Evolutionary conservation across 2,113 vertebrate genomes (phyloP).

Genomic region (Tyto alba): DNA sequence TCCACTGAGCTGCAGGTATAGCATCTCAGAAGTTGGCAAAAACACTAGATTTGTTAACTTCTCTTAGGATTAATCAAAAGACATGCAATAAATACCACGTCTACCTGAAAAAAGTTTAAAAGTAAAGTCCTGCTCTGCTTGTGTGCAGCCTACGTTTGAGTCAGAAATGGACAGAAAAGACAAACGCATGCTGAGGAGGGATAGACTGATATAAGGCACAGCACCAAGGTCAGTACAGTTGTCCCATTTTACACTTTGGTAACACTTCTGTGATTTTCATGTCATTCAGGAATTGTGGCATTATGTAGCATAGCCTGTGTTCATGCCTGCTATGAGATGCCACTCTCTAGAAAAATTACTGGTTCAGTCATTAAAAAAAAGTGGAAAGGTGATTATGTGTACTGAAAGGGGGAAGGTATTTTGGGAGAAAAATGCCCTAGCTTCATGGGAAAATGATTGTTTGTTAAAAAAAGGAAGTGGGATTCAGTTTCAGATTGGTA

Average conservation of each 20-base stretch:
- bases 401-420: neutral
- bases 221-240: no score
- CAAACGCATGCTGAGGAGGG: neutral
- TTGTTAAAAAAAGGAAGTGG: neutral
- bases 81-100: neutral
- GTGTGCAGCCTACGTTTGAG: neutral
- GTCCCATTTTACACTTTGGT: neutral
- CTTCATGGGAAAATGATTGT: neutral
- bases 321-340: neutral
- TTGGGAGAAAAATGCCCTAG: neutral
- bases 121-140: neutral
- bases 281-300: neutral
- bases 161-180: neutral
- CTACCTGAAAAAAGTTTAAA: neutral
- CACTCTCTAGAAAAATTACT: neutral
- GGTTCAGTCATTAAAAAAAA: neutral
- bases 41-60: neutral
- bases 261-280: neutral
- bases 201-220: neutral
- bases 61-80: neutral
- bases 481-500: neutral
- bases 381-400: neutral
- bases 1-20: rapidly evolving
- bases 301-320: no score
- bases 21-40: rapidly evolving